Conservation (phyloP, 1,140 invertebrate species). For the Procambarus clarkii region DNA sequence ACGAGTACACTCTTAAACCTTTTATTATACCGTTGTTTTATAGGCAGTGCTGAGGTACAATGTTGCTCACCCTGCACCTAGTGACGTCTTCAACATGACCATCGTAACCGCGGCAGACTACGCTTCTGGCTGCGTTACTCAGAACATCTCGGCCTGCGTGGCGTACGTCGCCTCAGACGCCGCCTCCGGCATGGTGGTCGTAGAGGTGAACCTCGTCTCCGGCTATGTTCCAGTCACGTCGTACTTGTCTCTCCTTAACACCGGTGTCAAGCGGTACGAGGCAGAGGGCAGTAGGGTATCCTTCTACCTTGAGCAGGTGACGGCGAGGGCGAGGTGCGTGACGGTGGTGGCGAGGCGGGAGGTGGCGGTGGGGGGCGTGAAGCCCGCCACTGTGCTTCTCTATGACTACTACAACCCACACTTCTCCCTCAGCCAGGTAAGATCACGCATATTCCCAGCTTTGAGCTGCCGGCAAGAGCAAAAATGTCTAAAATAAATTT, state of each 20-base stretch:
- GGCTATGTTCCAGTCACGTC: slow-evolving; percentile 59
- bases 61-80: slow-evolving; percentile 28
- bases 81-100: slow-evolving; percentile 34
- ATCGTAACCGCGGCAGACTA: slow-evolving; percentile 4
- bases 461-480: too few relatives aligned
- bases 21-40: not conserved
- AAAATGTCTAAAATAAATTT: too few relatives aligned
- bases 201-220: slow-evolving; percentile 71
- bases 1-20: too few relatives aligned
- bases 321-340: slow-evolving; percentile 76
- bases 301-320: slow-evolving; percentile 77
- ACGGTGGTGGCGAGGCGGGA: slow-evolving; percentile 76
- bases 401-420: slow-evolving; percentile 82
- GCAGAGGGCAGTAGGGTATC: slow-evolving; percentile 75
- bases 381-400: slow-evolving; percentile 81
- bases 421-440: slow-evolving; percentile 76
- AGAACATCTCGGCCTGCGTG: slow-evolving; percentile 54
- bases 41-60: slow-evolving; percentile 49
- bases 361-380: slow-evolving; percentile 77
- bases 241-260: slow-evolving; percentile 16
- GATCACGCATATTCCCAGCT: too few relatives aligned
- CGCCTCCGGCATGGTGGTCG: slow-evolving; percentile 71
- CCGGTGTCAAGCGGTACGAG: slow-evolving; percentile 76
- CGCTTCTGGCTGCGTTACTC: slow-evolving; percentile 31
- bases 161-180: slow-evolving; percentile 56